Evolutionary conservation across 2,888 invertebrate genomes (phyloP), one percentile per base, ranked within the genome.

Genomic region (Alitta virens): DNA sequence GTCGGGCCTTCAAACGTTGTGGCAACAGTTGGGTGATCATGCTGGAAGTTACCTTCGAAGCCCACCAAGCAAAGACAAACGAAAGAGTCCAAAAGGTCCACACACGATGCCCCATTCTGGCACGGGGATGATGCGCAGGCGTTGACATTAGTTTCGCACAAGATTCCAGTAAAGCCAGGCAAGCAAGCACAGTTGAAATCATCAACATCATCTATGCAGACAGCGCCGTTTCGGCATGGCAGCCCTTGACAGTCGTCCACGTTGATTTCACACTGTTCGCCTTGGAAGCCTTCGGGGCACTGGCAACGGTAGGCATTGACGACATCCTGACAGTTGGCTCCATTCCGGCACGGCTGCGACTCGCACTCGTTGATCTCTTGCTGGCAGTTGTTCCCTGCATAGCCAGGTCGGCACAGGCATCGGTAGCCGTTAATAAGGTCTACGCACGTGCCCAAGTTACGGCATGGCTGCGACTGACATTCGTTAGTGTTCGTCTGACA

Each of bases 401-500:
- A 66, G 5, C 65, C 66, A 18, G 58, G 49, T 23, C n/a, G 21
- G 51, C 70, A 70, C 1, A 24, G n/a, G 27, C 70, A 70, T 14
- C 21, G 26, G 57, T 68, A 74, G 16, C 53, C 26, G 24, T 63
- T 61, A 12, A 51, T 51, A 14, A 56, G 49, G 38, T 63, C 57
- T n/a, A 54, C 25, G 53, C 67, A 67, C 16, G 43, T 51, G 16
- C 43, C 65, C 16, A 27, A 38, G 51, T 66, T 66, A 3, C 26
- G 24, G 38, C 66, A 66, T 3, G 69, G 63, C 0, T 90, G 89
- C 67, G 90, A 91, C 38, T 93, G 91, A 63, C 78, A 78, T 73
- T 96, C 95, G 78, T 97, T 92, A 18, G 94, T 91, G 78, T 95
- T 94, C 0, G 91, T 84, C 79, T 96, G 94, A 78, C 96, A 97